Conservation (phyloP, 1,140 invertebrate species). For the Diploscapter pachys region DNA sequence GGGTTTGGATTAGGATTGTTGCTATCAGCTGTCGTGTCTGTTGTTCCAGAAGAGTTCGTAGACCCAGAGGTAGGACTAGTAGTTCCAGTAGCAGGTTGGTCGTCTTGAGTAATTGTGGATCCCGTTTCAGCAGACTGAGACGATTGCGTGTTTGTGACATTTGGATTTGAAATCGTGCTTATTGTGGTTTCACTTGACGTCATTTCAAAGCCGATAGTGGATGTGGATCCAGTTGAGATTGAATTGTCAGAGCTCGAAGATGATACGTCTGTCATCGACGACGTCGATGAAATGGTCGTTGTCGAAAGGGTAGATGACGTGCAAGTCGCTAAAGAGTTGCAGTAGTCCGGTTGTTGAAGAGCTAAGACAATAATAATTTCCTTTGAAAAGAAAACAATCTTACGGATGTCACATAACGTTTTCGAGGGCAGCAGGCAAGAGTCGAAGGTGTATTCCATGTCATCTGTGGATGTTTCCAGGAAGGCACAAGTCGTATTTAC, state of each 20-base stretch:
- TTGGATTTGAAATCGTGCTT: slow-evolving; percentile 20
- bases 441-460: slow-evolving; percentile 24
- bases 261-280: slow-evolving; percentile 9
- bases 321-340: slow-evolving; percentile 31
- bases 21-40: too few species aligned
- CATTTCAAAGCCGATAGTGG: too few species aligned
- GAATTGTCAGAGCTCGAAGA: neutral
- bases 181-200: slow-evolving; percentile 6
- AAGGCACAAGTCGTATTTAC: slow-evolving; percentile 14
- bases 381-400: neutral
- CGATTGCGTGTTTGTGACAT: neutral
- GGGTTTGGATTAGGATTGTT: too few species aligned
- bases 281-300: neutral
- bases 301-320: neutral
- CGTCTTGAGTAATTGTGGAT: neutral
- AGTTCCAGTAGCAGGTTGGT: neutral
- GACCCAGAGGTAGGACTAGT: neutral
- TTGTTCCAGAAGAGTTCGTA: too few species aligned
- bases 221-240: too few species aligned
- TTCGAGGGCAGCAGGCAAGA: slow-evolving; percentile 18
- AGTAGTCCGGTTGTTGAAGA: slow-evolving; percentile 34
- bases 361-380: slow-evolving; percentile 6
- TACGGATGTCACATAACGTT: slow-evolving; percentile 34
- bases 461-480: slow-evolving; percentile 13
- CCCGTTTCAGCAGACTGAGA: neutral